Conservation (phyloP, 1,140 invertebrate species). For the Laupala kohalensis region DNA sequence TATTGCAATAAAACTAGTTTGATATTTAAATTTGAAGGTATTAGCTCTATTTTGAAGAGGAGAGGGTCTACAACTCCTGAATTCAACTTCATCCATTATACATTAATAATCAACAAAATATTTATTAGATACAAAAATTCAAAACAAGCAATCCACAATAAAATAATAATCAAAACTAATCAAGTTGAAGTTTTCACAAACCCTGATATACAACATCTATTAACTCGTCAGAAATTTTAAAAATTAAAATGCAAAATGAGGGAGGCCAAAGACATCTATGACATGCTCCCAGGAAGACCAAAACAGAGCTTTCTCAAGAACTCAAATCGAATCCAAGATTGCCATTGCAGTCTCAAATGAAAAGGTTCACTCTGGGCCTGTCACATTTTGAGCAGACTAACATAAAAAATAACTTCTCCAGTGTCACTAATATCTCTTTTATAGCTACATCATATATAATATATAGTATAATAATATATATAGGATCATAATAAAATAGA, state of each 20-base stretch:
- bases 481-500: constrained; percentile 24
- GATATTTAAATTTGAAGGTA: constrained; percentile 6
- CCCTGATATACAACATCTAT: background rate
- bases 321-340: constrained; percentile 11
- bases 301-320: constrained; percentile 9
- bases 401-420: constrained; percentile 22
- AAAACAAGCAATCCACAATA: background rate
- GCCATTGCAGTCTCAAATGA: constrained; percentile 16
- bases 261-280: constrained; percentile 12
- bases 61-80: constrained; percentile 1
- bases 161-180: background rate
- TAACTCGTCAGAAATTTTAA: background rate
- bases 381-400: constrained; percentile 21
- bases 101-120: background rate
- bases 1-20: constrained; percentile 11
- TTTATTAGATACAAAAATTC: background rate
- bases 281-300: constrained; percentile 11
- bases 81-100: background rate
- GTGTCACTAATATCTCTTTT: constrained; percentile 21
- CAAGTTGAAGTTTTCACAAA: background rate
- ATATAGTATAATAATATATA: constrained; percentile 21
- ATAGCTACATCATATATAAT: constrained; percentile 20
- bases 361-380: constrained; percentile 16
- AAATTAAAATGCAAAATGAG: constrained; percentile 16
- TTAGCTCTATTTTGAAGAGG: background rate